Evolutionary conservation across 2,888 invertebrate genomes (phyloP), one percentile per base, ranked within the genome.

Genomic region (Diogma glabrata): DNA sequence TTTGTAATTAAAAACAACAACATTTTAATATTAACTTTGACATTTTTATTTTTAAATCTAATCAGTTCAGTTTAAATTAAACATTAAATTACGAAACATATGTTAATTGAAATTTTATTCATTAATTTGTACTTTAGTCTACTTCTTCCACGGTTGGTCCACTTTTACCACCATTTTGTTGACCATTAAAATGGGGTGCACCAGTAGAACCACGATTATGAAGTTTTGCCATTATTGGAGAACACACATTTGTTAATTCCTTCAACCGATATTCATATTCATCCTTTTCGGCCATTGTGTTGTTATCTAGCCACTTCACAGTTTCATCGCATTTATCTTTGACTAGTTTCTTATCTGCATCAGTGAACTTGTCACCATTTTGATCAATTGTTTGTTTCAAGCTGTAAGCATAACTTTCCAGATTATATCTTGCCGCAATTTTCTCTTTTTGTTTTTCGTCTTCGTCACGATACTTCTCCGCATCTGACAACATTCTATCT

Each of bases 191-290:
- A n/a, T n/a, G n/a, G 9, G 4, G 8, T 3, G 38, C 7, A 38
- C 38, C 19, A 38, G 40, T 10, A 43, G 6, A 12, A 20, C 20
- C 12, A 20, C 19, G 20, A 51, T 81, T 82, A 57, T 85, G 84
- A 1, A 86, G 65, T 60, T 85, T 86, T 67, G 83, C 78, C 79
- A 88, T 87, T 38, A 83, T 72, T 0, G 87, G 84, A 48, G 78
- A 77, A 62, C 84, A 85, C 7, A 79, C 76, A 10, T 72, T 73
- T 62, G 87, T 84, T 5, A 84, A 67, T 50, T 81, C 88, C 60
- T 84, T 80, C 60, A 87, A 22, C 6, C 43, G 20, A 43, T 43
- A n/a, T 22, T 43, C 43, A 43, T 43, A 80, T 59, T 90, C 88
- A 4, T 81, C 78, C 60, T 82, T 82, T 46, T 84, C 81, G 3